These are phyloP conservation scores for Halichondria panicea DNA, from an alignment of 37 sponge, comb jelly and placozoan species.

Conservation along the genomic window DNA sequence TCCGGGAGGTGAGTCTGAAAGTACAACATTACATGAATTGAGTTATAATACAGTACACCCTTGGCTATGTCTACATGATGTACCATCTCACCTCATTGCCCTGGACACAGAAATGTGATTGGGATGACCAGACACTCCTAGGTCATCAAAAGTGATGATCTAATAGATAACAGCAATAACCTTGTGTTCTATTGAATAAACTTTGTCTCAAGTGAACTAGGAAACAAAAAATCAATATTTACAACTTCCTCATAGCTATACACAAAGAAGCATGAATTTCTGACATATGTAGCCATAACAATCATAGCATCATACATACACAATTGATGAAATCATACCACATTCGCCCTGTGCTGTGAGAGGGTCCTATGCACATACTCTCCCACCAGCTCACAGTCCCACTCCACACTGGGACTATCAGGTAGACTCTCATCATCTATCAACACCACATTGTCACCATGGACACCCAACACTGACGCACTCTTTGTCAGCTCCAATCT, in stretches of 20 bases:
- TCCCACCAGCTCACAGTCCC: constrained; percentile 34
- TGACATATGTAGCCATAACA: background rate
- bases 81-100: constrained; percentile 50
- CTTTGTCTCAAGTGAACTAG: no score
- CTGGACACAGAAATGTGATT: constrained; percentile 78
- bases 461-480: constrained; percentile 53
- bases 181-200: no score
- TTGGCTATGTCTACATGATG: no score
- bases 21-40: no score
- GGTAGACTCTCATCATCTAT: constrained; percentile 56
- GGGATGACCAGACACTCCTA: constrained; percentile 89
- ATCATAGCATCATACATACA: background rate
- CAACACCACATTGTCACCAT: constrained; percentile 23
- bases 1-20: no score
- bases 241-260: no score
- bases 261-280: no score
- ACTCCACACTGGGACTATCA: constrained; percentile 38
- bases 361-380: constrained; percentile 16
- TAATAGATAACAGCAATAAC: background rate
- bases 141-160: constrained; percentile 89
- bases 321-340: no score
- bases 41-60: no score
- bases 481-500: constrained; percentile 60
- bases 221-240: no score
- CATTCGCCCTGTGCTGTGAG: no score